Conservation (phyloP, 2,797 vertebrate species). For the Poliocrania exsul region DNA sequence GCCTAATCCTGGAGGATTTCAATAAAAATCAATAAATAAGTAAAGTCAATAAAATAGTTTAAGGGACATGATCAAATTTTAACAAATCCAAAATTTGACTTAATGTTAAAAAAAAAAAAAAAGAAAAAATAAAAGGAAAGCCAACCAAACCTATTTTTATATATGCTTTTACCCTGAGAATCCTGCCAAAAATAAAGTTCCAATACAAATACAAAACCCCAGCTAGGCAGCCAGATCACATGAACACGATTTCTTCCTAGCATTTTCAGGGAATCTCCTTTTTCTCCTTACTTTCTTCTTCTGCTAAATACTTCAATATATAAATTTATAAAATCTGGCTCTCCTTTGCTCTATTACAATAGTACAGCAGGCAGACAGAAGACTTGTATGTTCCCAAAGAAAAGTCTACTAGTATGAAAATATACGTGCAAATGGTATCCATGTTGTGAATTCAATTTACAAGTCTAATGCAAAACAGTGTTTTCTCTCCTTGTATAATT, state of each 20-base stretch:
- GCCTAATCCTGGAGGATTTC: not conserved
- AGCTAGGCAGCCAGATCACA: not conserved
- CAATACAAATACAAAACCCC: not conserved
- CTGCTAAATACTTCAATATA: not conserved
- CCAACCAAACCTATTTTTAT: not conserved
- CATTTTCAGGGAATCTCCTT: not conserved
- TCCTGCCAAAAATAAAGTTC: not conserved
- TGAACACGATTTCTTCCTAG: not conserved
- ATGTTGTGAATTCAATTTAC: not conserved
- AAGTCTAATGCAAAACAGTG: not conserved
- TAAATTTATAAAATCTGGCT: not conserved
- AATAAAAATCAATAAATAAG: not conserved
- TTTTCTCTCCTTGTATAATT: conserved; percentile 6
- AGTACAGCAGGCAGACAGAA: not conserved
- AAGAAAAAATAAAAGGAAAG: not conserved
- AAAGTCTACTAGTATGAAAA: not conserved
- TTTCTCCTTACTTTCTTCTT: not conserved
- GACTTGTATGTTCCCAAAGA: not conserved
- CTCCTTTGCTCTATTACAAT: not conserved
- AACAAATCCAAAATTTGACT: not conserved
- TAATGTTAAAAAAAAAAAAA: not conserved
- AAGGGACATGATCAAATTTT: not conserved
- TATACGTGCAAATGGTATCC: not conserved
- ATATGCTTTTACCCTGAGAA: not conserved
- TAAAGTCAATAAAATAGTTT: not conserved